Evolutionary conservation across 1,140 invertebrate genomes (phyloP).

Genomic region (Branchinecta lynchi): DNA sequence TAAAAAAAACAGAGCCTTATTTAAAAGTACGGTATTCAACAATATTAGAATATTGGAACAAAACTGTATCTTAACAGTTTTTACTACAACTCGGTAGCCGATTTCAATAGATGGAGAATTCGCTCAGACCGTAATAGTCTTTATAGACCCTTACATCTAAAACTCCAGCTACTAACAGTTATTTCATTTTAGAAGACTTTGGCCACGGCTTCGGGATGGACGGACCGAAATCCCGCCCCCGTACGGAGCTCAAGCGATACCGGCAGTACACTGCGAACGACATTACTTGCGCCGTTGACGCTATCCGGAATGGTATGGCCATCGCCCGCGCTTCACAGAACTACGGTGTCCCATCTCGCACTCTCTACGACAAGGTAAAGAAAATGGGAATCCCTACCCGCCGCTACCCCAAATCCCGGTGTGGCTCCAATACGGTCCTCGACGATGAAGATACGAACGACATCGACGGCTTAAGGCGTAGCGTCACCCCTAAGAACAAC

Average conservation of each 20-base stretch:
- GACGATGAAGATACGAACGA: not conserved
- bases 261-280: conserved; percentile 76
- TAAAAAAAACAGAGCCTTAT: too few relatives aligned
- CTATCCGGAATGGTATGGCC: conserved; percentile 65
- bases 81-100: too few relatives aligned
- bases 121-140: too few relatives aligned
- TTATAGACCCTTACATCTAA: too few relatives aligned
- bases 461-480: not conserved
- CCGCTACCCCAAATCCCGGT: conserved; percentile 26
- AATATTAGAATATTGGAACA: too few relatives aligned
- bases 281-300: conserved; percentile 67
- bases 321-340: conserved; percentile 66
- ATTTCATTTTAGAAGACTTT: not conserved
- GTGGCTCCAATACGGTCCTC: not conserved
- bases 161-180: too few relatives aligned
- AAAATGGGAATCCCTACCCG: conserved; percentile 69
- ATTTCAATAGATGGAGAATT: too few relatives aligned
- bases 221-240: conserved; percentile 31
- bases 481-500: too few relatives aligned
- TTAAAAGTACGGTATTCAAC: too few relatives aligned
- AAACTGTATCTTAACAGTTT: too few relatives aligned
- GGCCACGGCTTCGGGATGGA: not conserved
- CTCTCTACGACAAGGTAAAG: conserved; percentile 81
- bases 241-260: conserved; percentile 69
- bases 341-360: conserved; percentile 71